Percentiles rank a stretch among this genome's conserved stretches.
Conservation (phyloP, 2,113 vertebrate genomes). For the Dasyprocta punctata region DNA sequence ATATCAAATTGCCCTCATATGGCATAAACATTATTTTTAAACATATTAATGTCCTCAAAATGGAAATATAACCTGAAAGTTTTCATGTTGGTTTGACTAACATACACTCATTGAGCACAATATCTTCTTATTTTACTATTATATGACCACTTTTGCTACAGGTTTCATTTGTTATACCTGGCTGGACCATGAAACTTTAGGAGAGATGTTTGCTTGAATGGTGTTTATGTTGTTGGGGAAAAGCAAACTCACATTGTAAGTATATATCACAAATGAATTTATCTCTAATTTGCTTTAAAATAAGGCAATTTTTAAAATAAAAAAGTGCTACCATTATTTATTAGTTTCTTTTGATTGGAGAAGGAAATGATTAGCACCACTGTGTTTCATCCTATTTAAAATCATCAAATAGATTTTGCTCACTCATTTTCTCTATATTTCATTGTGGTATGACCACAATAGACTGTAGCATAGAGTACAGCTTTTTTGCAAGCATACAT, state of each 20-base stretch:
- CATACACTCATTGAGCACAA: not conserved
- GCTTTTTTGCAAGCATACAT: slow-evolving; percentile 2
- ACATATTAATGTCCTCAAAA: not conserved
- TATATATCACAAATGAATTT: not conserved
- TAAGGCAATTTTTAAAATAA: not conserved
- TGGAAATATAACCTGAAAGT: not conserved
- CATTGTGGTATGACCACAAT: not conserved
- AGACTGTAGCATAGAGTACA: not conserved
- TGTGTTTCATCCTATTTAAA: not conserved
- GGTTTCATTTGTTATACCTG: not conserved
- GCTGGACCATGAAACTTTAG: not conserved
- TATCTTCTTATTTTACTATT: not conserved
- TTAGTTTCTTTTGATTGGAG: not conserved
- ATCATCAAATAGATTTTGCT: not conserved
- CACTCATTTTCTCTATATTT: slow-evolving; percentile 19
- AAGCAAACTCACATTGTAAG: not conserved
- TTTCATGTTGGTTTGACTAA: not conserved
- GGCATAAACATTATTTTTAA: not conserved
- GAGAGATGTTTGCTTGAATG: not conserved
- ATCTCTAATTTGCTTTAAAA: not conserved
- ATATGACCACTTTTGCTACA: not conserved
- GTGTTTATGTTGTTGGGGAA: not conserved
- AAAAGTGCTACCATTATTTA: not conserved
- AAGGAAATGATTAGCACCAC: not conserved
- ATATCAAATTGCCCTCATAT: not conserved